phyloP scores from a whole-genome alignment of 2,888 invertebrate genomes.

The Dysmachus trigonus region DNA sequence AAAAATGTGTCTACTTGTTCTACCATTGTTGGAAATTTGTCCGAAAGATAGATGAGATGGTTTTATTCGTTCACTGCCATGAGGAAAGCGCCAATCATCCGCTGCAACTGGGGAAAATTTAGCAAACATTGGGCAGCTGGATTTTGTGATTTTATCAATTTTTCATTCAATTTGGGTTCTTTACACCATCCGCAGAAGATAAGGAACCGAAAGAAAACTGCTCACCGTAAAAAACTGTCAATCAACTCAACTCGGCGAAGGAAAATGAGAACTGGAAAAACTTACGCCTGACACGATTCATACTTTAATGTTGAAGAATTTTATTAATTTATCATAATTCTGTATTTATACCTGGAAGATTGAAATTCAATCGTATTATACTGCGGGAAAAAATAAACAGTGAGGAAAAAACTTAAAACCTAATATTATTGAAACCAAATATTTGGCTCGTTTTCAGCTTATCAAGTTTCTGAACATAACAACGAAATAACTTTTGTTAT shows the following conservation, averaged over 20 bases:
- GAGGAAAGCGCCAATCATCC: not conserved
- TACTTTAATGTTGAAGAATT: too few species aligned
- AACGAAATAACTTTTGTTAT: too few species aligned
- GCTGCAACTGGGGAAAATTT: not conserved
- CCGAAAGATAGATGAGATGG: not conserved
- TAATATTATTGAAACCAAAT: too few species aligned
- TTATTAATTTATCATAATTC: too few species aligned
- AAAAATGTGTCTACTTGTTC: conserved; percentile 68
- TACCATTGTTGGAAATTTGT: conserved; percentile 53
- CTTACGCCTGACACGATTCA: not conserved
- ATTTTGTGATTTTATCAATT: not conserved
- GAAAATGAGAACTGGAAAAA: not conserved
- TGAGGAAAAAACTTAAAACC: too few species aligned
- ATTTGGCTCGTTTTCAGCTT: too few species aligned
- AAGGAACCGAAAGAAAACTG: not conserved
- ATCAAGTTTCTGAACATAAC: too few species aligned
- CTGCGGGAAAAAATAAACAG: too few species aligned
- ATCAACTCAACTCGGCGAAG: not conserved
- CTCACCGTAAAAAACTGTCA: not conserved
- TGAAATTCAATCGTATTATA: too few species aligned
- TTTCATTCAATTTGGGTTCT: not conserved
- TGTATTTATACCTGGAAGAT: too few species aligned
- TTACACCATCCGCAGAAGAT: not conserved
- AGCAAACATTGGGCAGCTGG: not conserved
- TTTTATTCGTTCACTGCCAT: not conserved